Conservation (phyloP, 2,113 vertebrate species). For the Cathartes aura region DNA sequence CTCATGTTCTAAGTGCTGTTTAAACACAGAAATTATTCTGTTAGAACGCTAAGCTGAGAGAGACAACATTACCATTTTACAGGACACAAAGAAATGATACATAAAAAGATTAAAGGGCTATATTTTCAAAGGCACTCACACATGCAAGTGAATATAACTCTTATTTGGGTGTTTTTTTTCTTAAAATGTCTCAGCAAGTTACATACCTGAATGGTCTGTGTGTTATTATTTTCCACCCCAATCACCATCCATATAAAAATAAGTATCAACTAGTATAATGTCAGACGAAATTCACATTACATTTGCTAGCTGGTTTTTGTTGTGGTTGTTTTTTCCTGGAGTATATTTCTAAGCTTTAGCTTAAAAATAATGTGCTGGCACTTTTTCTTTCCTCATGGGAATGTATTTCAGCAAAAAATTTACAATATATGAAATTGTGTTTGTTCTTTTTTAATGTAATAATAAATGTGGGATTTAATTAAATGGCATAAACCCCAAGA, state of each 20-base stretch:
- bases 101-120: background rate
- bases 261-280: background rate
- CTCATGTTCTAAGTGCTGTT: background rate
- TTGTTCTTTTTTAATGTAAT: background rate
- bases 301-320: fast-evolving
- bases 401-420: background rate
- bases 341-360: background rate
- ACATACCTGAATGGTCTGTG: background rate
- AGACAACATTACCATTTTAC: background rate
- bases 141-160: background rate
- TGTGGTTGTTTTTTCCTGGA: too few relatives aligned
- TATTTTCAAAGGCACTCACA: background rate
- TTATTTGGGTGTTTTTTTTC: background rate
- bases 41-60: background rate
- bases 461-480: background rate
- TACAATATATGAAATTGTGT: background rate
- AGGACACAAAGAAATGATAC: background rate
- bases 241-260: background rate
- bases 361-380: background rate
- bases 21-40: background rate
- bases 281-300: background rate
- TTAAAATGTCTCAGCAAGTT: background rate
- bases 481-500: background rate
- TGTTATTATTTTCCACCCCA: background rate
- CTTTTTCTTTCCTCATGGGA: background rate